Base-by-base conservation (phyloP, 2,113 vertebrate genomes). In the Coryphaenoides rupestris region DNA sequence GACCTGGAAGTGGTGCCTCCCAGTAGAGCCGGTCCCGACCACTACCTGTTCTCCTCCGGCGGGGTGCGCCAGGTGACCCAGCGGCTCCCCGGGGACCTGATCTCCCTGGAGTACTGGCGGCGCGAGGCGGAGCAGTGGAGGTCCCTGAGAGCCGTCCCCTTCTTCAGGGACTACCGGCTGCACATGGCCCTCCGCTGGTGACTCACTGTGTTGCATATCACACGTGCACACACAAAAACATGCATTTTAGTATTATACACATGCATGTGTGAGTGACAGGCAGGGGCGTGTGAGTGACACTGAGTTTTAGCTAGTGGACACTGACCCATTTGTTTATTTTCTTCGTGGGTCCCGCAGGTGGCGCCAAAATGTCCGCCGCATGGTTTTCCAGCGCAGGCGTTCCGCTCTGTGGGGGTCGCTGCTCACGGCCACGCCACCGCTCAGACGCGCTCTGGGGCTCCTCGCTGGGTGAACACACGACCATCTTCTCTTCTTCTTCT, bases 21-120 rank as follows among this genome's bases (percentile, higher is more conserved):
- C 10, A 62, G 66, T 21, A 81, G 78, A 19, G 86, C 86, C 26
- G 87, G 91, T 0, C 66, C 84, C 0, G 91, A 94, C 61, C 86
- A 94, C 81, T 93, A 91, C 24, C 63, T 93, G 65, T 93, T 94
- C 67, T 92, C 93, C 1, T 66, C 79, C 0, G 79, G 79, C 13
- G 81, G 88, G 17, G 81, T 94, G 6, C 76, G 93, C 16, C 91
- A 92, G 1, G 58, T 93, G 3, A 90, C 89, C 23, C 86, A 89
- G 0, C 60, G 10, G 16, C 87, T 89, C 19, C 88, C 74, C 21
- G 83, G 80, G 3, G 90, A 86, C 21, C 4, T 81, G 0, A 58
- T 90, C 24, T 83, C 86, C 0, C 78, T 95, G 60, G 80, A 82
- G 0, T 80, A 80, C 21, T 96, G 94, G 94, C 69, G 88, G 73